A percentile compares a stretch with the other conserved stretches of the same genome.
phyloP scores from a whole-genome alignment of 2,113 vertebrate genomes.

The Ranitomeya variabilis region DNA sequence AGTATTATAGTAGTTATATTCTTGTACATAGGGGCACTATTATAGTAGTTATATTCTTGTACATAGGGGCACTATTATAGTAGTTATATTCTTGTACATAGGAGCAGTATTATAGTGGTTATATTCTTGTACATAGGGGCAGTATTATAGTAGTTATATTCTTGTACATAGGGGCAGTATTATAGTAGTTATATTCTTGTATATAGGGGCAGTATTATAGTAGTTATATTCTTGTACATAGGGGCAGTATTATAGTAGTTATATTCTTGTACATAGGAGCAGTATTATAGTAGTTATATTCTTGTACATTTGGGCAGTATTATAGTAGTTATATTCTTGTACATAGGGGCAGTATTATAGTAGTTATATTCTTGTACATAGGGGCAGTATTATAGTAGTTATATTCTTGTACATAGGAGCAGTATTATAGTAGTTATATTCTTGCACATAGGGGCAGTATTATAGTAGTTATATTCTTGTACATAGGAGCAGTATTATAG shows the following conservation, averaged over 20 bases:
- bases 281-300: neutral
- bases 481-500: neutral
- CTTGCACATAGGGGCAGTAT: too few species aligned
- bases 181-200: neutral
- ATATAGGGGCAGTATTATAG: neutral
- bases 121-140: neutral
- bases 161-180: too few species aligned
- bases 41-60: neutral
- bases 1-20: neutral
- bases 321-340: neutral
- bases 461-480: neutral
- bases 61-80: too few species aligned
- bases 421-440: neutral
- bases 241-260: neutral
- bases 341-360: neutral
- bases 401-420: neutral
- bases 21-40: neutral
- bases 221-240: neutral
- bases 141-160: neutral
- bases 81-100: neutral
- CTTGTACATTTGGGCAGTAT: too few species aligned
- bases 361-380: neutral
- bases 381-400: neutral
- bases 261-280: neutral
- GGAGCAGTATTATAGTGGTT: neutral